Evolutionary conservation across 92 coral and sea anemone species (phyloP).

Genomic region (Parazoanthus swiftii): DNA sequence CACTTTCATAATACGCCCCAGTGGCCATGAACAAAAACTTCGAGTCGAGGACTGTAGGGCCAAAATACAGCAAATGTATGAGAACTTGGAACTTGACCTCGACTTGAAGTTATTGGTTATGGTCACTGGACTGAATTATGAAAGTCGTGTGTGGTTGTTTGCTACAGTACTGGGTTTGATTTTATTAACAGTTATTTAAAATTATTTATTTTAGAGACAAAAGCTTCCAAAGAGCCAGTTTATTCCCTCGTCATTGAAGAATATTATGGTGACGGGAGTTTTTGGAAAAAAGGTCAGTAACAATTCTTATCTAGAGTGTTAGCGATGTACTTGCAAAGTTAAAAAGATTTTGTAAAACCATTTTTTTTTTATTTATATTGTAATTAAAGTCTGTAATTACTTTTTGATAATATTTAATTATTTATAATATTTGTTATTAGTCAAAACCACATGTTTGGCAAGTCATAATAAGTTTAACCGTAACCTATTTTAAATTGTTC

Average conservation of each 20-base stretch:
- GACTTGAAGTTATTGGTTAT: too few species aligned
- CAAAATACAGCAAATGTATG: too few species aligned
- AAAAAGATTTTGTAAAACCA: background rate
- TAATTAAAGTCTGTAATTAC: too few species aligned
- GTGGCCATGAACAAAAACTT: too few species aligned
- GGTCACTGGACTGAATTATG: too few species aligned
- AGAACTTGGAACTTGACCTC: too few species aligned
- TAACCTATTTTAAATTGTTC: background rate
- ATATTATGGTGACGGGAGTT: constrained; percentile 81
- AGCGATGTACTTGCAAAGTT: background rate
- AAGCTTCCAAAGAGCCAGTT: constrained; percentile 88
- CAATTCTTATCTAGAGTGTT: background rate
- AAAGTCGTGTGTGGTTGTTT: background rate
- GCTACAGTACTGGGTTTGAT: background rate
- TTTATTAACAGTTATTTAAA: background rate
- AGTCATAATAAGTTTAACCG: too few species aligned
- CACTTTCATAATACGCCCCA: too few species aligned
- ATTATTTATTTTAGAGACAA: constrained; percentile 68
- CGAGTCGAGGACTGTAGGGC: too few species aligned
- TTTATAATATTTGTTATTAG: too few species aligned
- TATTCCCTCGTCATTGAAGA: constrained; percentile 83
- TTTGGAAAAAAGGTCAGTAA: constrained; percentile 86
- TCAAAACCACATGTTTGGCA: too few species aligned
- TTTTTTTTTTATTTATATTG: background rate
- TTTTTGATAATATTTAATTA: too few species aligned